A percentile compares a stretch with the other conserved stretches of the same genome.
Evolutionary conservation across 2,113 vertebrate genomes (phyloP).

Genomic region (Dendrocopos noguchii): DNA sequence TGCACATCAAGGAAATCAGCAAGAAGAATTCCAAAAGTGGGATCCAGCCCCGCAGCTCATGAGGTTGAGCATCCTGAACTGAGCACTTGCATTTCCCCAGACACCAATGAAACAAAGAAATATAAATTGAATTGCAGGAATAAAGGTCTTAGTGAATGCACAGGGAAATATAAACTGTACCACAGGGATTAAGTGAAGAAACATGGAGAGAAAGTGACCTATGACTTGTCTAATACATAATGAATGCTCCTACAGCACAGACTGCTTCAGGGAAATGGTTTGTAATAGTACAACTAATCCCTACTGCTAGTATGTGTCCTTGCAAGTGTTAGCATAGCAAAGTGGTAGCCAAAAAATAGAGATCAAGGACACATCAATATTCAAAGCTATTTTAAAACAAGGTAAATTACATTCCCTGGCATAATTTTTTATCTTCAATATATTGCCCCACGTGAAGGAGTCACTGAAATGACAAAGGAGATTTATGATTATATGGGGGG

Average conservation of each 20-base stretch:
- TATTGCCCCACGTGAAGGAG: background rate
- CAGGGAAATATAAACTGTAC: background rate
- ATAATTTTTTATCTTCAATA: background rate
- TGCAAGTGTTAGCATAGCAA: constrained; percentile 4
- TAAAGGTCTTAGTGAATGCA: background rate
- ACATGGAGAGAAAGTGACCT: background rate
- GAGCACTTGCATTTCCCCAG: background rate
- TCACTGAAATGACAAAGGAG: background rate
- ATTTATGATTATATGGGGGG: background rate
- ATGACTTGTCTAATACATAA: background rate
- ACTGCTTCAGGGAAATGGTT: constrained; percentile 4
- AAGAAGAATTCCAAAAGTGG: background rate
- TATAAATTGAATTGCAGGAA: background rate
- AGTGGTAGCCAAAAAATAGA: background rate
- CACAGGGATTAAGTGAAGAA: background rate
- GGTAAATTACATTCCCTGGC: background rate
- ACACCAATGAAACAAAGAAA: background rate
- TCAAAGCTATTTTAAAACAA: background rate
- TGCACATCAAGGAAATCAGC: background rate
- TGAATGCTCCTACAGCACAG: background rate
- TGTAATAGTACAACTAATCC: constrained; percentile 22
- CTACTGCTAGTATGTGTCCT: background rate
- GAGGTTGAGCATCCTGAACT: background rate
- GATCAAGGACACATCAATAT: background rate
- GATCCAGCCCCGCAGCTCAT: background rate